Percentiles rank a stretch among this genome's conserved stretches.
Conservation (phyloP, 2,797 vertebrate genomes). For the Borostomias antarcticus region DNA sequence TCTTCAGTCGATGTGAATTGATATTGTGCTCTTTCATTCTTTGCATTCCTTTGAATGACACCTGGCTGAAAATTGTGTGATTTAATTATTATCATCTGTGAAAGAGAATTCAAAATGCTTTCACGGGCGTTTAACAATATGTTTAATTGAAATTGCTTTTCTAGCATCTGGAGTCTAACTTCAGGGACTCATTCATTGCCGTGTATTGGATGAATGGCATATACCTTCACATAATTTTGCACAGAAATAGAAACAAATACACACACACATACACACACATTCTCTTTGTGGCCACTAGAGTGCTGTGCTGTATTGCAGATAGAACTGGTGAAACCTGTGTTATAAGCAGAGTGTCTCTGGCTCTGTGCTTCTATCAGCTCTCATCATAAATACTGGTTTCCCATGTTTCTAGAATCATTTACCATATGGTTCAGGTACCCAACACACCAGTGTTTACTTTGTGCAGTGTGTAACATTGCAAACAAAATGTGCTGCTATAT, state of each 20-base stretch:
- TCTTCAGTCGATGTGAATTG: slow-evolving; percentile 52
- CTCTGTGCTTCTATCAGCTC: neutral
- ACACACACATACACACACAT: slow-evolving; percentile 43
- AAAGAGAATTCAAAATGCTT: slow-evolving; percentile 44
- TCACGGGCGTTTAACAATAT: slow-evolving; percentile 53
- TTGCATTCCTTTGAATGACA: slow-evolving; percentile 25
- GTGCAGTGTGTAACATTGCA: too few species aligned
- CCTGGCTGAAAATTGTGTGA: slow-evolving; percentile 19
- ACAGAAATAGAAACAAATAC: slow-evolving; percentile 14
- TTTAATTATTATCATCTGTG: slow-evolving; percentile 30
- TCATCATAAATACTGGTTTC: neutral
- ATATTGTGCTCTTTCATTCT: slow-evolving; percentile 29
- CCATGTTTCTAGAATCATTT: too few species aligned
- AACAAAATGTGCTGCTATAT: too few species aligned
- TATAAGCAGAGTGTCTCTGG: neutral
- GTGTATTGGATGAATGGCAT: slow-evolving; percentile 16
- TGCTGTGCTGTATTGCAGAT: slow-evolving; percentile 82
- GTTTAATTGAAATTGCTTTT: slow-evolving; percentile 63
- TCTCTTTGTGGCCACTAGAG: slow-evolving; percentile 79
- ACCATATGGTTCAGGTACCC: too few species aligned
- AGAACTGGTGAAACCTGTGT: slow-evolving; percentile 26
- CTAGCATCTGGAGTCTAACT: slow-evolving; percentile 54
- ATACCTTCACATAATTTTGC: slow-evolving; percentile 30
- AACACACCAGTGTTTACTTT: too few species aligned
- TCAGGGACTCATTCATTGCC: slow-evolving; percentile 43